phyloP scores from a whole-genome alignment of 2,888 invertebrate genomes.

The Eristalis arbustorum region DNA sequence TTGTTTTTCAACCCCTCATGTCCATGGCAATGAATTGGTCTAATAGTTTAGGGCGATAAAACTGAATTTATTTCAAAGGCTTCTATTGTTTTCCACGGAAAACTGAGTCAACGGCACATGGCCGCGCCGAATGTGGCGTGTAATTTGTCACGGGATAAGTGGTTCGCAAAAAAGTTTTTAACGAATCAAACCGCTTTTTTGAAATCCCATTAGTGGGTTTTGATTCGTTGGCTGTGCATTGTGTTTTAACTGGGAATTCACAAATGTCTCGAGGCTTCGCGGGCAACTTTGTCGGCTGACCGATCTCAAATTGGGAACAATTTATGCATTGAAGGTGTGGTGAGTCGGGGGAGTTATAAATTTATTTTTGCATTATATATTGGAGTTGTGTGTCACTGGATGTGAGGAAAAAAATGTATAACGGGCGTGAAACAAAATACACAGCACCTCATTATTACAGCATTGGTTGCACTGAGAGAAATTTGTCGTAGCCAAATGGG shows the following conservation, averaged over 20 bases:
- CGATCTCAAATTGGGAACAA: too few relatives aligned
- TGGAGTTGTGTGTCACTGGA: too few relatives aligned
- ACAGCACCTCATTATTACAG: too few relatives aligned
- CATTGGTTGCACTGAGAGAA: too few relatives aligned
- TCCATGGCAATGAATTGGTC: background rate
- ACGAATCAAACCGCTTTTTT: background rate
- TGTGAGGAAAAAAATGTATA: too few relatives aligned
- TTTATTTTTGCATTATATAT: too few relatives aligned
- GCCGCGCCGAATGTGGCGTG: background rate
- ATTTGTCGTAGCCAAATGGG: too few relatives aligned
- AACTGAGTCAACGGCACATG: background rate
- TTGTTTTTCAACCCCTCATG: background rate
- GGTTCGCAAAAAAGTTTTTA: background rate
- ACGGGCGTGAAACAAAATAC: too few relatives aligned
- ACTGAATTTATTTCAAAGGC: background rate
- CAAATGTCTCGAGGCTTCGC: too few relatives aligned
- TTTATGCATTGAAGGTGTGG: too few relatives aligned
- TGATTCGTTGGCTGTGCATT: background rate
- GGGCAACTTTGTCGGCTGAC: too few relatives aligned
- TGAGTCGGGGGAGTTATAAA: too few relatives aligned
- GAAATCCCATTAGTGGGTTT: background rate
- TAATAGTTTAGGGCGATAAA: background rate
- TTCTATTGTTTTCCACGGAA: background rate
- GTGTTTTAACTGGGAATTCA: background rate
- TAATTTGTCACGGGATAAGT: background rate